A percentile compares a stretch with the other conserved stretches of the same genome.
phyloP scores from a whole-genome alignment of 2,888 invertebrate genomes.

The Cheilosia urbana region DNA sequence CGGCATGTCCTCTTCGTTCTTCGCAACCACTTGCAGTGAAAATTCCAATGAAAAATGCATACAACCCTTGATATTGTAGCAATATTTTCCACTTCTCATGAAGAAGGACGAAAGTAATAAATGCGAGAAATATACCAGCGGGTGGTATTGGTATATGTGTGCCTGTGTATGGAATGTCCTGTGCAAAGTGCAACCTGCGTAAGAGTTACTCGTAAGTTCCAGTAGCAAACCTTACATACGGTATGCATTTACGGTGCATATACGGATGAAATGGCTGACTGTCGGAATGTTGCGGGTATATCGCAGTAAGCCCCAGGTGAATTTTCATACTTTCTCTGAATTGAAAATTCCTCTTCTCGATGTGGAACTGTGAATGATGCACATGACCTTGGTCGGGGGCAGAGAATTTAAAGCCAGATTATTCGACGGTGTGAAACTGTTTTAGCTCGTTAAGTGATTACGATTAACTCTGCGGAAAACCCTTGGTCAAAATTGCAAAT shows the following conservation, averaged over 20 bases:
- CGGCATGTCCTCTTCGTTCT: slow-evolving; percentile 2
- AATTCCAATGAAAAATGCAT: slow-evolving; percentile 62
- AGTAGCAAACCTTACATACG: slow-evolving; percentile 62
- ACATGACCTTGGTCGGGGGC: background rate
- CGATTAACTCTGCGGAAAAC: slow-evolving; percentile 15
- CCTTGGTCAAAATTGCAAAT: background rate
- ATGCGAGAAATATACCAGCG: slow-evolving; percentile 55
- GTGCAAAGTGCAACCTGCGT: slow-evolving; percentile 17
- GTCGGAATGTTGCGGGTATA: slow-evolving; percentile 8
- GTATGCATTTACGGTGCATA: slow-evolving; percentile 55
- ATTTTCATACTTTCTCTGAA: slow-evolving; percentile 54
- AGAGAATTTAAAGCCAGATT: slow-evolving; percentile 23
- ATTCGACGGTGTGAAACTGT: slow-evolving; percentile 30
- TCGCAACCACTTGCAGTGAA: slow-evolving; percentile 25
- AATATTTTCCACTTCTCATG: slow-evolving; percentile 49
- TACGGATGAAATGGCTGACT: slow-evolving; percentile 38
- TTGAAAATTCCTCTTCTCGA: slow-evolving; percentile 31
- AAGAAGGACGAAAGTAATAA: slow-evolving; percentile 69
- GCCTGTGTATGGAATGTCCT: background rate
- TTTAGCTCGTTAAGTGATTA: slow-evolving; percentile 51
- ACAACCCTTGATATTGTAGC: slow-evolving; percentile 59
- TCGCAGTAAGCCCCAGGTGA: slow-evolving; percentile 14
- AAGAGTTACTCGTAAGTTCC: slow-evolving; percentile 57
- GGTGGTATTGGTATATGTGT: slow-evolving; percentile 31
- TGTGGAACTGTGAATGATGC: background rate